These are phyloP conservation scores for Oceanodroma leucorhoa DNA, from an alignment of 2,797 vertebrate species.

Conservation along the genomic window DNA sequence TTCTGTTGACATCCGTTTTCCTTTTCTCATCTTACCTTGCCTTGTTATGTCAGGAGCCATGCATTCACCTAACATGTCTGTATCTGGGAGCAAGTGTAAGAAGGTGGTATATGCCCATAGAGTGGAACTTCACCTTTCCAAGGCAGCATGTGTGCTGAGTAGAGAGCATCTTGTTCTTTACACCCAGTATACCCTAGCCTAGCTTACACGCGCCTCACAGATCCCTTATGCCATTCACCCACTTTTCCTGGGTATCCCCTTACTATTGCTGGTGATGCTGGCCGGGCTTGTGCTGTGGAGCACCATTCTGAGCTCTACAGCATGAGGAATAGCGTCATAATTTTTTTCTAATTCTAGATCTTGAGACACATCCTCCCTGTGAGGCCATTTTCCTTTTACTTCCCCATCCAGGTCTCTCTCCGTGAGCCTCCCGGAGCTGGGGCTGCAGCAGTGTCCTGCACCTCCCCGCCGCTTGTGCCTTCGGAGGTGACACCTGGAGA, in stretches of 20 bases:
- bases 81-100: not conserved
- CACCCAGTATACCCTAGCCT: no score
- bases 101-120: accelerated
- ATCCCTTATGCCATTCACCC: not conserved
- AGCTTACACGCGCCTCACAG: accelerated
- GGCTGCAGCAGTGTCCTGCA: not conserved
- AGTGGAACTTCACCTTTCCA: not conserved
- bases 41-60: not conserved
- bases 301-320: accelerated
- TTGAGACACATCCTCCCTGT: not conserved
- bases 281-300: not conserved
- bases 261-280: not conserved
- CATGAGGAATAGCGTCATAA: accelerated
- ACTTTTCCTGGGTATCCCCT: accelerated
- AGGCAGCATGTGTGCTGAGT: not conserved
- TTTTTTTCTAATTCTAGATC: accelerated
- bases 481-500: not conserved
- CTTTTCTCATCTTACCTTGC: not conserved
- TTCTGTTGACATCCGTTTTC: not conserved
- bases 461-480: accelerated
- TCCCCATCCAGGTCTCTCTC: not conserved
- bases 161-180: not conserved
- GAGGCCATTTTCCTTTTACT: not conserved
- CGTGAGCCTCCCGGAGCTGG: accelerated
- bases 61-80: accelerated